These are phyloP conservation scores for Drosophila navojoa DNA, from an alignment of 1,140 invertebrate genomes.

Conservation along the genomic window DNA sequence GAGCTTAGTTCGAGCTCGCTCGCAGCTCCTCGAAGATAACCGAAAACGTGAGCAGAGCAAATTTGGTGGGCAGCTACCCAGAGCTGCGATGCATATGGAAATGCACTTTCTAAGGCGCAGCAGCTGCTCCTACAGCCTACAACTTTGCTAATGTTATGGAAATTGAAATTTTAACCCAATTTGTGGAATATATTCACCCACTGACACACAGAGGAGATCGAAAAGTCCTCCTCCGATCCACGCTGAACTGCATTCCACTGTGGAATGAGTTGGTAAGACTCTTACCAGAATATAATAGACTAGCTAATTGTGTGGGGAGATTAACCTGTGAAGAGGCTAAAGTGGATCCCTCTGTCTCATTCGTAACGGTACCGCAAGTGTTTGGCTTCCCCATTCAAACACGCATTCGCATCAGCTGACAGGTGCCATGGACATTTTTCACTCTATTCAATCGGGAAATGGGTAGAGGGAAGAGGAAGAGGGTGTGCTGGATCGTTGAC, in stretches of 20 bases:
- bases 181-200: constrained; percentile 40
- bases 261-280: no score
- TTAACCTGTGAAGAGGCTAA: constrained; percentile 48
- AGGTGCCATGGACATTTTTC: constrained; percentile 67
- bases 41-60: constrained; percentile 59
- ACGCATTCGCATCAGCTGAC: constrained; percentile 55
- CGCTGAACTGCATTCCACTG: no score
- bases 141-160: constrained; percentile 47
- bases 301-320: constrained; percentile 35
- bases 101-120: constrained; percentile 61
- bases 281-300: not conserved
- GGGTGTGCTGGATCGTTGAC: constrained; percentile 49
- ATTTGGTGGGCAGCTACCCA: constrained; percentile 25
- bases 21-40: constrained; percentile 35
- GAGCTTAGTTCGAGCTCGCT: constrained; percentile 4
- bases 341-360: constrained; percentile 16
- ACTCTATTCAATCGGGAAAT: constrained; percentile 64
- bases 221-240: not conserved
- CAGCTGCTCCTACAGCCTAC: constrained; percentile 32
- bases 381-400: constrained; percentile 27
- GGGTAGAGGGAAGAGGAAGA: no score
- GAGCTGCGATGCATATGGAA: constrained; percentile 59
- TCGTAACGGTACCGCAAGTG: constrained; percentile 51
- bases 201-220: constrained; percentile 19
- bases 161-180: constrained; percentile 65